A percentile compares a stretch with the other conserved stretches of the same genome.
These are phyloP conservation scores for Kradibia gibbosae DNA, from an alignment of 1,140 invertebrate species.

Conservation along the genomic window DNA sequence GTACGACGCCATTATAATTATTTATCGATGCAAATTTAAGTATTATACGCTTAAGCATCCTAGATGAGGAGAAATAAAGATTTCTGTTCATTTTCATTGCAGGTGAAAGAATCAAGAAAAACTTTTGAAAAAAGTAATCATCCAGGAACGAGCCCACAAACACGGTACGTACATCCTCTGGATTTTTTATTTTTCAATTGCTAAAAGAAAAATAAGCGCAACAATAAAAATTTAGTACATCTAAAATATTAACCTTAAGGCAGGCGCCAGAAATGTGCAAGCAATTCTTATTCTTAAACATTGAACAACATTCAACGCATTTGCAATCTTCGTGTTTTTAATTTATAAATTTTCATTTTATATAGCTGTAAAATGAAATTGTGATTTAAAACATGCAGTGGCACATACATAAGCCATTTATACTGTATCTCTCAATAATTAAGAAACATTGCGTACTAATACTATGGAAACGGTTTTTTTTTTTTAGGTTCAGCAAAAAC, in stretches of 20 bases:
- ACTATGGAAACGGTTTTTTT: too few species aligned
- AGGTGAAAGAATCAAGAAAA: constrained; percentile 18
- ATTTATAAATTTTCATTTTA: too few species aligned
- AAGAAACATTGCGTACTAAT: too few species aligned
- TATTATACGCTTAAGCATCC: too few species aligned
- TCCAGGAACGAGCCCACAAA: constrained; percentile 28
- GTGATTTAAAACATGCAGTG: too few species aligned
- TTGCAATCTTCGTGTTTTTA: too few species aligned
- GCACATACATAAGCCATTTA: too few species aligned
- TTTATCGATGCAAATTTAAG: too few species aligned
- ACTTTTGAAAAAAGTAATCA: constrained; percentile 23
- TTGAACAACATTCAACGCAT: neutral
- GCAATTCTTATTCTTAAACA: neutral
- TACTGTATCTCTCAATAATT: too few species aligned
- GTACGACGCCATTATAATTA: neutral
- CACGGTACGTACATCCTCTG: constrained; percentile 22
- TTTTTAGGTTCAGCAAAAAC: too few species aligned
- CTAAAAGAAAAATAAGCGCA: neutral
- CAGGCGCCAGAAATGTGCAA: neutral
- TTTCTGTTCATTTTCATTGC: constrained; percentile 13
- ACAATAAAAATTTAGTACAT: neutral
- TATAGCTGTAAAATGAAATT: too few species aligned
- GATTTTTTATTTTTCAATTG: neutral
- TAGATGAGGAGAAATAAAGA: neutral
- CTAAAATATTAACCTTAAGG: neutral